These are phyloP conservation scores for Lophotis ruficrista DNA, from an alignment of 2,113 vertebrate species.

Conservation along the genomic window DNA sequence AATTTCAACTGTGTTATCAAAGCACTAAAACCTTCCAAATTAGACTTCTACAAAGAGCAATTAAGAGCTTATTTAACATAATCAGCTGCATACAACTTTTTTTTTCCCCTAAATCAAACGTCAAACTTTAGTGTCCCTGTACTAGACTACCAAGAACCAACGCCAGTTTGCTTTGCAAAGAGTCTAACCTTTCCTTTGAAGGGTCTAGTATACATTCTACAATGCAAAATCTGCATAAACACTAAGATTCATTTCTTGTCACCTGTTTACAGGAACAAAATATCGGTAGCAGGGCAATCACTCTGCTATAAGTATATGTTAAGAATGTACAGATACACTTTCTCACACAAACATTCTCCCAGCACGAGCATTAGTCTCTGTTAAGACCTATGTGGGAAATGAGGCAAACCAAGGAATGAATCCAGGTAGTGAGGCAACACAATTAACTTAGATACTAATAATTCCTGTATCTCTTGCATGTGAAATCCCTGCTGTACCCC, in stretches of 20 bases:
- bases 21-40: constrained; percentile 58
- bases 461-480: constrained; percentile 61
- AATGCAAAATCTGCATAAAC: constrained; percentile 72
- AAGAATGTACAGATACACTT: constrained; percentile 51
- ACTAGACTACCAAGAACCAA: constrained; percentile 69
- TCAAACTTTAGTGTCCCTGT: constrained; percentile 58
- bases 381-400: constrained; percentile 66
- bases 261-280: constrained; percentile 69
- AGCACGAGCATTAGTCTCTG: constrained; percentile 54
- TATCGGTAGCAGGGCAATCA: constrained; percentile 54
- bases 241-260: constrained; percentile 63
- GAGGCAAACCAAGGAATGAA: constrained; percentile 64
- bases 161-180: constrained; percentile 70
- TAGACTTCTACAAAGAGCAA: constrained; percentile 45
- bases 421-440: constrained; percentile 68
- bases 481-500: constrained; percentile 61
- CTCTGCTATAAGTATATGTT: constrained; percentile 46
- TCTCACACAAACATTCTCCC: constrained; percentile 59
- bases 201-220: constrained; percentile 70
- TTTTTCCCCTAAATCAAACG: background rate
- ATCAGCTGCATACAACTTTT: constrained; percentile 6
- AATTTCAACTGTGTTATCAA: constrained; percentile 34
- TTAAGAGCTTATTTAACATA: constrained; percentile 52
- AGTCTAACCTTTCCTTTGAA: constrained; percentile 69
- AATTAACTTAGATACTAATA: constrained; percentile 59